These are phyloP conservation scores for Bos javanicus DNA, from an alignment of 2,113 vertebrate species.

Conservation along the genomic window DNA sequence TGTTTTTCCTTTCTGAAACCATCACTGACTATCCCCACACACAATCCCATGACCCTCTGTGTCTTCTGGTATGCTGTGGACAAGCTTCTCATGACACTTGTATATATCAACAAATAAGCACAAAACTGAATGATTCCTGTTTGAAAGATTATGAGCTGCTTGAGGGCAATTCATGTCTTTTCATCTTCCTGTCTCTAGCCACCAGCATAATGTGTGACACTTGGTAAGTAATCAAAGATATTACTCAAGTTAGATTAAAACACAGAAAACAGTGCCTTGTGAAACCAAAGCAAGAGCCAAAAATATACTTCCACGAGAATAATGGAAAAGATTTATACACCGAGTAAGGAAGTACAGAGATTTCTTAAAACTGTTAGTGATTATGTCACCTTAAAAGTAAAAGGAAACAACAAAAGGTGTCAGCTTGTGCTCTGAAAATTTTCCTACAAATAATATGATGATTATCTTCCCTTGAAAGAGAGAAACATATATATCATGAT, in stretches of 20 bases:
- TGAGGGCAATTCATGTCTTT: neutral
- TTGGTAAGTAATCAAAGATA: neutral
- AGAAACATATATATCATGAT: neutral
- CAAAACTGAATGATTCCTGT: neutral
- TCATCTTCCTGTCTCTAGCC: neutral
- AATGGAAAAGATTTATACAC: neutral
- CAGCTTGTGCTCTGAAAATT: neutral
- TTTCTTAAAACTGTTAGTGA: neutral
- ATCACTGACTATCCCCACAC: neutral
- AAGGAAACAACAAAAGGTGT: neutral
- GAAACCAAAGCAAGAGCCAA: neutral
- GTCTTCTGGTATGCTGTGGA: neutral
- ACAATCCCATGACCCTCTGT: neutral
- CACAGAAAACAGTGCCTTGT: neutral
- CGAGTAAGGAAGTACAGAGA: neutral
- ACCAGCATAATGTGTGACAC: neutral
- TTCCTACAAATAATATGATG: neutral
- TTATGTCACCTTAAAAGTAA: slow-evolving; percentile 19
- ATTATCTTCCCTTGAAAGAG: neutral
- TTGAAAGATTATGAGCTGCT: neutral
- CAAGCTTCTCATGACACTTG: neutral
- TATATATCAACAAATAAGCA: neutral
- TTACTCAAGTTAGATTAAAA: neutral
- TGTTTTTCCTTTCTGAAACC: neutral
- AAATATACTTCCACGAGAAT: neutral